phyloP scores from a whole-genome alignment of 2,113 vertebrate genomes.

The Chionodraco myersi region DNA sequence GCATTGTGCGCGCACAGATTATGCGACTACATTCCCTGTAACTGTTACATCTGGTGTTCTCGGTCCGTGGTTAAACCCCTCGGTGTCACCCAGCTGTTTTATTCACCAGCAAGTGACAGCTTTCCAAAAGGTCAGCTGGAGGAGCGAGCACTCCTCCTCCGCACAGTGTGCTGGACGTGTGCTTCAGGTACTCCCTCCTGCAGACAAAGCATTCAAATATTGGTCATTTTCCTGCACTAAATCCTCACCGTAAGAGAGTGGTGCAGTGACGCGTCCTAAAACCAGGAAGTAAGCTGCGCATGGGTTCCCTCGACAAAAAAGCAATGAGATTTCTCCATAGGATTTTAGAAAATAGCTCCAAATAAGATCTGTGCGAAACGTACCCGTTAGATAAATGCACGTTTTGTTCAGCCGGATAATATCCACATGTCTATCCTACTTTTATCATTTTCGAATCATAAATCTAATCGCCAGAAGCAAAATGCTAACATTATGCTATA shows the following conservation, averaged over 20 bases:
- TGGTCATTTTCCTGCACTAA: background rate
- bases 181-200: conserved; percentile 52
- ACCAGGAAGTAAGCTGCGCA: too few relatives aligned
- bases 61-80: conserved; percentile 49
- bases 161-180: background rate
- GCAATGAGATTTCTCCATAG: too few relatives aligned
- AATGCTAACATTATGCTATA: too few relatives aligned
- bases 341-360: too few relatives aligned
- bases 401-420: too few relatives aligned
- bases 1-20: background rate
- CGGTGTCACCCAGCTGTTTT: conserved; percentile 25
- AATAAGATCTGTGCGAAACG: too few relatives aligned
- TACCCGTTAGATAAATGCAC: too few relatives aligned
- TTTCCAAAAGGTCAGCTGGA: conserved; percentile 65
- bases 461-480: too few relatives aligned
- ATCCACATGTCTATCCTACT: too few relatives aligned
- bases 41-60: conserved; percentile 22
- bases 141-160: conserved; percentile 49
- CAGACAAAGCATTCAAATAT: conserved; percentile 33
- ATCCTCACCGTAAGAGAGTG: conserved; percentile 15
- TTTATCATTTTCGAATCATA: too few relatives aligned
- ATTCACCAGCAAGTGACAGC: conserved; percentile 30
- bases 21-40: conserved; percentile 11
- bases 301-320: too few relatives aligned
- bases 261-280: too few relatives aligned